A percentile compares a stretch with the other conserved stretches of the same genome.
Conservation (phyloP, 2,888 invertebrate genomes). For the Cheilosia variabilis region DNA sequence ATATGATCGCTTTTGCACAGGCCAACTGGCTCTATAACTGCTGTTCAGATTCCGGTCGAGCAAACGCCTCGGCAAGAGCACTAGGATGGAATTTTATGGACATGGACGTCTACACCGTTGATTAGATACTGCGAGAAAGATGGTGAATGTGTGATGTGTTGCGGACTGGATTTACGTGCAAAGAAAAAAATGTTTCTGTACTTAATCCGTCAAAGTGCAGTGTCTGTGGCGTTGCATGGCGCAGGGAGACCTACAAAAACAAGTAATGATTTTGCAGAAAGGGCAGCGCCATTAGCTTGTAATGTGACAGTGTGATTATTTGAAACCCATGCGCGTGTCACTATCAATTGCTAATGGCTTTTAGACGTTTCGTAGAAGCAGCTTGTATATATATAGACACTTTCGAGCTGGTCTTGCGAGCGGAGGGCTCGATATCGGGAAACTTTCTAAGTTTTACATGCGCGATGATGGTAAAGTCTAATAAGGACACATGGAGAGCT, state of each 20-base stretch:
- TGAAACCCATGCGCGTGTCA: conserved; percentile 13
- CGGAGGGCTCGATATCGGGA: neutral
- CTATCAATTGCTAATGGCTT: conserved; percentile 48
- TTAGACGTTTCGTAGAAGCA: conserved; percentile 27
- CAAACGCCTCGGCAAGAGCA: neutral
- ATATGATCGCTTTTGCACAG: conserved; percentile 39
- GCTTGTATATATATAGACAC: conserved; percentile 1
- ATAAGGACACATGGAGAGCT: neutral
- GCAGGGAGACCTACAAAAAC: conserved; percentile 55
- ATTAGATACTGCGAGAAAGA: conserved; percentile 31
- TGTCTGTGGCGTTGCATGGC: conserved; percentile 4
- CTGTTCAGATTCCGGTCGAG: neutral
- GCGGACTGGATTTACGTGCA: neutral
- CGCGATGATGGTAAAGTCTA: neutral
- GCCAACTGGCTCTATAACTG: neutral
- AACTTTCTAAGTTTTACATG: conserved; percentile 48
- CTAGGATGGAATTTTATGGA: conserved; percentile 16
- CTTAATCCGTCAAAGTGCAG: conserved; percentile 13
- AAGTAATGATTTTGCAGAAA: conserved; percentile 48
- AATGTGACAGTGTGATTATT: conserved; percentile 30
- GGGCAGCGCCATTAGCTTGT: conserved; percentile 45
- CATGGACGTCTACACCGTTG: conserved; percentile 5
- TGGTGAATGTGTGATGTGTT: conserved; percentile 20
- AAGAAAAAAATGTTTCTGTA: conserved; percentile 1
- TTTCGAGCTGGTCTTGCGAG: neutral